These are phyloP conservation scores for Allacma fusca DNA, from an alignment of 2,888 invertebrate species.

Conservation along the genomic window DNA sequence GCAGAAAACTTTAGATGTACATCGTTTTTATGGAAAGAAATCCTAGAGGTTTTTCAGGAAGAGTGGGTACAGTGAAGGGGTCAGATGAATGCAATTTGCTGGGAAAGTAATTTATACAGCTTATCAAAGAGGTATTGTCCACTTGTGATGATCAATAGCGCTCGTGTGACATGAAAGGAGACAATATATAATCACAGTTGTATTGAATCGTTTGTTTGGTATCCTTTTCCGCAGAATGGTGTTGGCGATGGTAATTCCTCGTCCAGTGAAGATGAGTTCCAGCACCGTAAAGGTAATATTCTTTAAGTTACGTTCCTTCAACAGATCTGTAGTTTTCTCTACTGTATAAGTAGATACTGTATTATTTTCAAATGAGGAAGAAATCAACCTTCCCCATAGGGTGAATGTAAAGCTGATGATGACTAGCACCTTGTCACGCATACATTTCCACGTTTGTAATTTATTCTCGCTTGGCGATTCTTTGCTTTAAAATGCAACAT, in stretches of 20 bases:
- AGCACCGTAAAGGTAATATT: constrained; percentile 12
- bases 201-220: constrained; percentile 28
- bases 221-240: constrained; percentile 35
- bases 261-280: constrained; percentile 34
- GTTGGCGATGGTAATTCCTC: constrained; percentile 31
- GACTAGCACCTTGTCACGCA: constrained; percentile 14
- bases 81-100: constrained; percentile 21
- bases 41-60: background rate
- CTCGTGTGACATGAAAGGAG: background rate
- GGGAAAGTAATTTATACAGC: constrained; percentile 34
- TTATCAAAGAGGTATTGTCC: background rate
- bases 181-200: background rate
- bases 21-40: too few species aligned
- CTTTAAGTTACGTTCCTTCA: constrained; percentile 34
- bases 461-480: too few species aligned
- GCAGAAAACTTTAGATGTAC: too few species aligned
- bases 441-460: background rate
- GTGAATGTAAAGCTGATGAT: background rate
- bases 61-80: background rate
- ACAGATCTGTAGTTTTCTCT: constrained; percentile 33
- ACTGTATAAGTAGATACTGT: too few species aligned
- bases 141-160: background rate
- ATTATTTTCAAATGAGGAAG: too few species aligned
- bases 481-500: too few species aligned
- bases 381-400: background rate